Base-by-base conservation (phyloP, 2,113 vertebrate species). In the Phyllopteryx taeniolatus region DNA sequence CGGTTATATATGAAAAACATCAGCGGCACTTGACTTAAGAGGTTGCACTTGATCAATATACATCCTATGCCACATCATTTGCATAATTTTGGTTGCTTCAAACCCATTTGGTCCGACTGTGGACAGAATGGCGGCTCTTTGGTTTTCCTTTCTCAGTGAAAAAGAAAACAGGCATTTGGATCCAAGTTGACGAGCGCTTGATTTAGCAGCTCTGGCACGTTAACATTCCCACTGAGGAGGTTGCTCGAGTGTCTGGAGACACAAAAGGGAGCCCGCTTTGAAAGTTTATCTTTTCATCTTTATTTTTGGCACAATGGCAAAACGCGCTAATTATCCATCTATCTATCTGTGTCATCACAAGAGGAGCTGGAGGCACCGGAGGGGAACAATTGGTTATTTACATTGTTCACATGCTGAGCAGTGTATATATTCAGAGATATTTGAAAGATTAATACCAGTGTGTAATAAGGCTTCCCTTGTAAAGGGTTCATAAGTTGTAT, bases 261-360 rank as follows among this genome's bases (percentile, higher is more conserved):
- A 14, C 67, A 49, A 76, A 78, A 79, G 63, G 74, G 68, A 74
- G 59, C n/a, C 13, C 68, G 80, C 70, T 66, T 35, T 70, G 11
- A 73, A 81, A 79, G 56, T 80, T 61, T 43, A 80, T 82, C 35
- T 43, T 82, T 81, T 82, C 67, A 78, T 72, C 71, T 77, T 71
- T 75, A 79, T 88, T 86, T 86, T 74, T 75, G 75, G 77, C 74
- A 79, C 60, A 73, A 57, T 68, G 35, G 57, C 43, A 54, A 75
- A 75, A 76, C 66, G 72, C 70, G 63, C 62, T 81, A 74, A 84
- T 83, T 67, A 67, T 67, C 65, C 59, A 61, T 61, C 59, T 79
- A 80, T 80, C 72, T 64, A 70, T 79, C 73, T 72, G 54, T 70
- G 46, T 56, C 71, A 79, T 72, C 71, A 68, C 31, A 61, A 33